Evolutionary conservation across 2,113 vertebrate species (phyloP), one percentile per base, ranked within the genome.

Genomic region (Melanocharis versteri): DNA sequence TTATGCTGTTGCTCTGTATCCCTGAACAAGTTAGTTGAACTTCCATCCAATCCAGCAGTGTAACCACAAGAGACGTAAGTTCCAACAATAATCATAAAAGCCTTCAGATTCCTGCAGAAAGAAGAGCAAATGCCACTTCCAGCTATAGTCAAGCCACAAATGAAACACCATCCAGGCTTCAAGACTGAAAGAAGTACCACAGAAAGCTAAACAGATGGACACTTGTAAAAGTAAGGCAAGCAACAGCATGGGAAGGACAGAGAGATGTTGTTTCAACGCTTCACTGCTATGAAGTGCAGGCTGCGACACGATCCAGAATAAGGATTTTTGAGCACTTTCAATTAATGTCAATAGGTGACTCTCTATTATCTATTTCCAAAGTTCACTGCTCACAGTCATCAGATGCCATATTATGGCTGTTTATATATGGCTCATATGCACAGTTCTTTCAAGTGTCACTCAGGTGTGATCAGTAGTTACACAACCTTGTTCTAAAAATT

Each of bases 21-120:
- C 45, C 37, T 68, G 53, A 68, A 51, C 18, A 68, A 68, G 27
- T 23, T 62, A 44, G 45, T 27, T 0, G 0, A 68, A 68, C 27
- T 0, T 0, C 22, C 9, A 31, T 51, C 37, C 0, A 0, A 86
- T 18, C 37, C 62, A 44, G 83, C 61, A 50, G 22, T 44, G 37
- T 15, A 44, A 44, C 9, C 53, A 51, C 27, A 51, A 51, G 33
- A 51, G 37, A 23, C 14, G 4, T 15, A 53, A 53, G 37, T 60
- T 31, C 22, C 39, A 68, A 39, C 22, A 77, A 37, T 28, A 95
- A 82, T 40, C 15, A 3, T 35, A 69, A 68, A 20, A 81, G 37
- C 68, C 4, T 83, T 62, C 53, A 50, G 28, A 40, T 20, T 14
- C 48, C 33, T 71, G 27, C 65, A 70, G 26, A 66, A n/a, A 83